phyloP scores from a whole-genome alignment of 2,113 vertebrate species.

The Microcebus tavaratra region DNA sequence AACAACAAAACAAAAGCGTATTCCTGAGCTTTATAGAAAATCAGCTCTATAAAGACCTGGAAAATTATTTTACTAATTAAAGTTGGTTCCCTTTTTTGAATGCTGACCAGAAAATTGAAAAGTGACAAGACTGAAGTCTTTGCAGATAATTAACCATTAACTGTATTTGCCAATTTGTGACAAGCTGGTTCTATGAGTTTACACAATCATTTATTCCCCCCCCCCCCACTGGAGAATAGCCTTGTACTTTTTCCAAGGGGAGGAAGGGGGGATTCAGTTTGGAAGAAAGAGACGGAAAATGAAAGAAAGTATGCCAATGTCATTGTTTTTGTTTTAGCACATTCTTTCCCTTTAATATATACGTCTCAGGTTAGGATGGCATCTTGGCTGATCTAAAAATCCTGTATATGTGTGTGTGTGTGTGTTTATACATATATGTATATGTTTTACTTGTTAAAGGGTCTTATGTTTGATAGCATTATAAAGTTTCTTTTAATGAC shows the following conservation, averaged over 20 bases:
- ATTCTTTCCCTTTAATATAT: not conserved
- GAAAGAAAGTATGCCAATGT: not conserved
- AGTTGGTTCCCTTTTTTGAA: constrained; percentile 45
- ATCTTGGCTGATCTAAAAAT: constrained; percentile 21
- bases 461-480: constrained; percentile 20
- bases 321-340: not conserved
- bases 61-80: constrained; percentile 69
- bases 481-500: constrained; percentile 7
- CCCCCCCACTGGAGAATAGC: constrained; percentile 5
- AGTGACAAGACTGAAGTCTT: constrained; percentile 61
- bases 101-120: constrained; percentile 67
- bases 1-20: constrained; percentile 34
- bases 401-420: not conserved
- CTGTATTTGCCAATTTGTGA: constrained; percentile 67
- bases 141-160: constrained; percentile 67
- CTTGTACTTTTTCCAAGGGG: constrained; percentile 21
- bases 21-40: constrained; percentile 35
- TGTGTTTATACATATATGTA: not conserved
- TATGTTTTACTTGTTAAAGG: not conserved
- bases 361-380: not conserved
- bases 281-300: constrained; percentile 35
- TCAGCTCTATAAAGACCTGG: constrained; percentile 32
- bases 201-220: constrained; percentile 57
- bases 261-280: not conserved
- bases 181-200: constrained; percentile 56